phyloP scores from a whole-genome alignment of 2,797 vertebrate genomes.

The Rhyacichthys aspro region DNA sequence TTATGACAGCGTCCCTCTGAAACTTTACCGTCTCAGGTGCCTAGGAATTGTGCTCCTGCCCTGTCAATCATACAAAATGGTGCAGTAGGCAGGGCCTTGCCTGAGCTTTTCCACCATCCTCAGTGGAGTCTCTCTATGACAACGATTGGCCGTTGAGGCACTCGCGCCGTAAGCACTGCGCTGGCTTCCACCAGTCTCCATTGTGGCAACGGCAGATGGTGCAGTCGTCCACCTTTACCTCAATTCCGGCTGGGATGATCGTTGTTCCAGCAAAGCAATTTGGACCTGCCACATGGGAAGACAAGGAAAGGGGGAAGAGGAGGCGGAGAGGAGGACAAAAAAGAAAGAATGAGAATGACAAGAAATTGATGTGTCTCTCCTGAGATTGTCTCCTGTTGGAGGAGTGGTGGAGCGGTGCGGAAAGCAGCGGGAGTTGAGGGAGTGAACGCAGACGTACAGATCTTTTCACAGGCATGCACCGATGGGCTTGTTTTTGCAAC shows the following conservation, averaged over 20 bases:
- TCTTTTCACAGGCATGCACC: conserved; percentile 82
- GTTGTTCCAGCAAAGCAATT: conserved; percentile 99
- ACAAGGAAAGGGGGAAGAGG: conserved; percentile 20
- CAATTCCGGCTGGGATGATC: conserved; percentile 98
- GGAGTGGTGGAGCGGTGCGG: conserved; percentile 65
- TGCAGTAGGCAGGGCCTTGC: conserved; percentile 70
- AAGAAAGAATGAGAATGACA: conserved; percentile 59
- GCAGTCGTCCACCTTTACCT: conserved; percentile 99
- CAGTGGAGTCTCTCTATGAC: conserved; percentile 81
- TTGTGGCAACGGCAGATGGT: conserved; percentile 99
- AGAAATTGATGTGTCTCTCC: conserved; percentile 67
- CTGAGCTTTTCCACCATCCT: conserved; percentile 63
- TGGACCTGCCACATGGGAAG: conserved; percentile 86
- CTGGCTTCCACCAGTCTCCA: conserved; percentile 99
- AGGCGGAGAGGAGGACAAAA: conserved; percentile 35
- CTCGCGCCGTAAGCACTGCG: conserved; percentile 96
- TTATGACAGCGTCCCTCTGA: conserved; percentile 48
- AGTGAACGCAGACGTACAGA: conserved; percentile 78
- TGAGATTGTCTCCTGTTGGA: conserved; percentile 63
- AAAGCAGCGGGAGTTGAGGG: conserved; percentile 69
- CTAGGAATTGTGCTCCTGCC: conserved; percentile 82
- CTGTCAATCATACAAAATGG: conserved; percentile 79
- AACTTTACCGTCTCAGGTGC: conserved; percentile 61
- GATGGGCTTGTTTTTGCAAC: conserved; percentile 83
- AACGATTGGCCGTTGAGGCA: conserved; percentile 95